Evolutionary conservation across 2,888 invertebrate genomes (phyloP).

Genomic region (Resseliella maxima): DNA sequence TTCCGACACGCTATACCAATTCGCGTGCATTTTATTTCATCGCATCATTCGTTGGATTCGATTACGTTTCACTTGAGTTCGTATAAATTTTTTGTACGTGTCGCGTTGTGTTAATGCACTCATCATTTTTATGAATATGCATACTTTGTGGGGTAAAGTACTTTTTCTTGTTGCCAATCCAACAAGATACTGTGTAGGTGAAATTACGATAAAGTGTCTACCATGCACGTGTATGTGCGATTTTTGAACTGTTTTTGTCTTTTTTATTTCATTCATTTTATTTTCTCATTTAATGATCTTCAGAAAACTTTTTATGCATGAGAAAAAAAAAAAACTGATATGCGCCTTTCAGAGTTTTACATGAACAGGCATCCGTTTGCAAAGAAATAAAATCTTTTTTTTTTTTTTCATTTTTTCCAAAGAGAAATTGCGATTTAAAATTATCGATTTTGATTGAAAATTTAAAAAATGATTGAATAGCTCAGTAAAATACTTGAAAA

Average conservation of each 20-base stretch:
- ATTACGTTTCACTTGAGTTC: constrained; percentile 34
- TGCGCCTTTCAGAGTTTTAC: not conserved
- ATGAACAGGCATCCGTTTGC: no score
- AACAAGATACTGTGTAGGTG: not conserved
- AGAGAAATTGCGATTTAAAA: no score
- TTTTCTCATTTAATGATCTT: constrained; percentile 34
- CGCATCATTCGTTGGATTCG: not conserved
- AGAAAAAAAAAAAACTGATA: not conserved
- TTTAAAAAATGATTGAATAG: no score
- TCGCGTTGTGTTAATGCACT: constrained; percentile 35
- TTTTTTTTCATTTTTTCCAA: no score
- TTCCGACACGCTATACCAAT: constrained; percentile 4
- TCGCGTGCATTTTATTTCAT: not conserved
- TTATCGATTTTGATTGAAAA: no score
- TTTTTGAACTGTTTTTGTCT: not conserved
- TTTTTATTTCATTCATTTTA: not conserved
- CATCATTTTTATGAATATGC: constrained; percentile 48
- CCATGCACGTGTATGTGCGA: not conserved
- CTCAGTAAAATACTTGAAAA: no score
- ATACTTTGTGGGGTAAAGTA: not conserved
- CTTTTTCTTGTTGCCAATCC: constrained; percentile 1
- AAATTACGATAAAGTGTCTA: not conserved
- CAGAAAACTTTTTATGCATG: not conserved
- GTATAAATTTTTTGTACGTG: not conserved
- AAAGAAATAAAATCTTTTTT: no score